phyloP scores from a whole-genome alignment of 53 echinoderm and acorn worm species.

The Echinometra lucunter region DNA sequence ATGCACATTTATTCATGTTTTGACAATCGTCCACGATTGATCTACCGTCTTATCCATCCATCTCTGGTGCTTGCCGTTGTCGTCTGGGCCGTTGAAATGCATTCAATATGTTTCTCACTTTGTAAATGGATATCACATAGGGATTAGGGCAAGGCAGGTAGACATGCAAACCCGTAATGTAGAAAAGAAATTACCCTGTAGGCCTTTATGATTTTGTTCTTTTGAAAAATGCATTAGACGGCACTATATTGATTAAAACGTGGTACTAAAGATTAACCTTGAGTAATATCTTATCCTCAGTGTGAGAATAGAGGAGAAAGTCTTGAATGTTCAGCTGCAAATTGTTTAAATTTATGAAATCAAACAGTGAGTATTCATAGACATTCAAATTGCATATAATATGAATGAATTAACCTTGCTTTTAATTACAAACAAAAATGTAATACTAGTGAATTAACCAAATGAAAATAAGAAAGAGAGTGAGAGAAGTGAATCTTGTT shows the following conservation, averaged over 20 bases:
- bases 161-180: background rate
- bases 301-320: background rate
- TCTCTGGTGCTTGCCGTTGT: background rate
- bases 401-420: no score
- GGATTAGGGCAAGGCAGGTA: background rate
- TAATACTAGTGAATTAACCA: background rate
- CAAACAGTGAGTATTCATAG: background rate
- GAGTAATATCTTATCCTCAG: background rate
- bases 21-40: slow-evolving; percentile 14
- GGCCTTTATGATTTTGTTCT: background rate
- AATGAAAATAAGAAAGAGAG: background rate
- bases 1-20: slow-evolving; percentile 47
- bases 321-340: background rate
- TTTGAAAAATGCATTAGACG: background rate
- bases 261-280: background rate
- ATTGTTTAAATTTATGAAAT: background rate
- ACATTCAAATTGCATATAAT: no score
- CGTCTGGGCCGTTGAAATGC: background rate
- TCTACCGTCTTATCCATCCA: background rate
- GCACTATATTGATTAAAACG: background rate
- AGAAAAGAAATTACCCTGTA: background rate
- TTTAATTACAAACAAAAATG: no score
- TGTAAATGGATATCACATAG: background rate
- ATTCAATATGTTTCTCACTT: background rate
- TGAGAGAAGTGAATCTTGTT: no score